These are phyloP conservation scores for Origma solitaria DNA, from an alignment of 2,113 vertebrate genomes.

Conservation along the genomic window DNA sequence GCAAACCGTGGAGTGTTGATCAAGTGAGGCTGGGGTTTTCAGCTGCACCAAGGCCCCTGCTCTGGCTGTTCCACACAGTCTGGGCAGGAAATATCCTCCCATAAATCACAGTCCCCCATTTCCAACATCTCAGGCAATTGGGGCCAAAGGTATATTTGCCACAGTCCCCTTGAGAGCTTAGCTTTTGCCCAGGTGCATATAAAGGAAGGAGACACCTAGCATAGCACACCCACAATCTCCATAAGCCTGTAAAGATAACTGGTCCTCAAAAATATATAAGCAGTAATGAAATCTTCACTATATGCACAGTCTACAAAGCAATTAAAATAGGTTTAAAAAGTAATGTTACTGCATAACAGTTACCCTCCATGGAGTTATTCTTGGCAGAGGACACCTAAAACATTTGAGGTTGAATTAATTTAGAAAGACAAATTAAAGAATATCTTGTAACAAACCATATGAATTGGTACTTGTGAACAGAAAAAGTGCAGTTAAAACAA, in stretches of 20 bases:
- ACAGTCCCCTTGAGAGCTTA: not conserved
- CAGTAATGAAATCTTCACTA: not conserved
- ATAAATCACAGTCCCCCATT: not conserved
- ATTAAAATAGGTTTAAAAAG: not conserved
- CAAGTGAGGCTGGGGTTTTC: not conserved
- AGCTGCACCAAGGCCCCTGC: not conserved
- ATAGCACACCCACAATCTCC: not conserved
- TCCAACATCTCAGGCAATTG: not conserved
- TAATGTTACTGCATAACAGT: not conserved
- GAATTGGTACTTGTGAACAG: not conserved
- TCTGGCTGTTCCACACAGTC: not conserved
- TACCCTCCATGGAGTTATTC: not conserved
- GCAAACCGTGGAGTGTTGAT: not conserved
- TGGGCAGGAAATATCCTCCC: not conserved
- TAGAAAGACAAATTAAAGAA: not conserved
- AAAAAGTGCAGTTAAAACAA: not conserved
- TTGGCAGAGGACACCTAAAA: not conserved
- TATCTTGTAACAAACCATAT: not conserved
- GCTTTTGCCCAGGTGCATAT: not conserved
- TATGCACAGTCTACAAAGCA: not conserved
- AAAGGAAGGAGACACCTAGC: not conserved
- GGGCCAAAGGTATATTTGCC: not conserved
- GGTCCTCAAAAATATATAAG: not conserved
- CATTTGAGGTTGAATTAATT: not conserved
- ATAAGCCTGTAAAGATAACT: not conserved